Conservation (phyloP, 2,113 vertebrate species). For the Dasypus novemcinctus region DNA sequence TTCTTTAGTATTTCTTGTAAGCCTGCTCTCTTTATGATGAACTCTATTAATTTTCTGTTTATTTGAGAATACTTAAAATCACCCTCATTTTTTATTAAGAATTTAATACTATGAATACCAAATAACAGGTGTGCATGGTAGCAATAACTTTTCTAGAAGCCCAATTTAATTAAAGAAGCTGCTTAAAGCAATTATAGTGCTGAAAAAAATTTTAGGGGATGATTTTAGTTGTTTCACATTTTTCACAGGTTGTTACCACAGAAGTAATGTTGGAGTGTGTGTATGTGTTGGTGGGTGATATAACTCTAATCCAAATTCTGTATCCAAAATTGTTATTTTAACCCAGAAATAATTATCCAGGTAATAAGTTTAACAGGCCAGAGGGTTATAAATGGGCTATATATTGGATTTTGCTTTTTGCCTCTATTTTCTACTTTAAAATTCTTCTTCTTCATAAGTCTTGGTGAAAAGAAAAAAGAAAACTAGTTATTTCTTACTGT, state of each 20-base stretch:
- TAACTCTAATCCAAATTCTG: constrained; percentile 10
- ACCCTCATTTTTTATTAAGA: neutral
- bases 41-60: too few relatives aligned
- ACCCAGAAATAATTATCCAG: constrained; percentile 22
- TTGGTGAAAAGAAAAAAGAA: neutral
- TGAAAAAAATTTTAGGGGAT: neutral
- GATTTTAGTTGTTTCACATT: neutral
- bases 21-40: too few relatives aligned
- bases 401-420: neutral
- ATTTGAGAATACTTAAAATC: too few relatives aligned
- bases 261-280: neutral
- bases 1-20: too few relatives aligned
- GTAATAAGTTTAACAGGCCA: neutral
- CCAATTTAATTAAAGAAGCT: neutral
- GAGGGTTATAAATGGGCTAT: neutral
- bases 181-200: neutral
- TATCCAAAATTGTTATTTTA: neutral
- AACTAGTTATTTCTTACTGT: constrained; percentile 6
- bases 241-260: neutral
- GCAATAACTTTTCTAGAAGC: neutral
- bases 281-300: neutral
- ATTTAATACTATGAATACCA: neutral
- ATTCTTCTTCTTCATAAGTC: constrained; percentile 18
- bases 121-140: neutral
- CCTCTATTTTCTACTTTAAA: constrained; percentile 37